These are phyloP conservation scores for Leptobrachium ailaonicum DNA, from an alignment of 2,113 vertebrate genomes.

Conservation along the genomic window DNA sequence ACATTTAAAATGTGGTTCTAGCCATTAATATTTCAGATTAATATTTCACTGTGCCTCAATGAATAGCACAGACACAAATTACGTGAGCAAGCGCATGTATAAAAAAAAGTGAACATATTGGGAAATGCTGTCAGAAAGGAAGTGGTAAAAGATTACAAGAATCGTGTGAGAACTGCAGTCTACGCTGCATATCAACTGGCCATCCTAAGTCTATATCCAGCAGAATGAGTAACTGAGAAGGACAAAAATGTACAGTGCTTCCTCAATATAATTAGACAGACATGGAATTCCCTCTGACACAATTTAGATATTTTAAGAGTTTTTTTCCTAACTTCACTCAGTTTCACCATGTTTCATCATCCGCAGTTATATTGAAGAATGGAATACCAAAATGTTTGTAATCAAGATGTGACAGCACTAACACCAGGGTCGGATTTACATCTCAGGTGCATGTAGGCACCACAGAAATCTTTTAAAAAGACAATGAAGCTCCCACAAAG, in stretches of 20 bases:
- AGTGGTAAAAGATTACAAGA: slow-evolving; percentile 27
- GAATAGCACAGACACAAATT: too few species aligned
- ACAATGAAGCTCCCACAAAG: too few species aligned
- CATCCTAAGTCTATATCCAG: slow-evolving; percentile 1
- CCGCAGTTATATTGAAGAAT: too few species aligned
- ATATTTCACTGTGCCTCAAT: too few species aligned
- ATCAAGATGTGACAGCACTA: neutral
- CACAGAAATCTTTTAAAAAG: too few species aligned
- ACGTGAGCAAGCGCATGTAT: neutral
- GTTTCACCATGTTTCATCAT: too few species aligned
- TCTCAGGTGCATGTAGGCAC: too few species aligned
- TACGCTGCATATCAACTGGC: neutral
- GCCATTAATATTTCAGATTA: too few species aligned
- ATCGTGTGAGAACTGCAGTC: slow-evolving; percentile 4
- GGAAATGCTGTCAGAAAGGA: slow-evolving; percentile 19
- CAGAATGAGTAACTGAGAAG: neutral
- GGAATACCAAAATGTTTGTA: too few species aligned
- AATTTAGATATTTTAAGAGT: neutral
- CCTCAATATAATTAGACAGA: neutral
- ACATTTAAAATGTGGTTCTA: too few species aligned
- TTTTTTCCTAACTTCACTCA: neutral
- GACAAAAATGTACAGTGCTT: neutral
- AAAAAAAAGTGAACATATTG: slow-evolving; percentile 17
- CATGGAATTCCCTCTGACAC: slow-evolving; percentile 17
- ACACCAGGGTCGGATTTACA: neutral